A percentile compares a stretch with the other conserved stretches of the same genome.
Conservation (phyloP, 92 coral and sea anemone species). For the Porites divaricata region DNA sequence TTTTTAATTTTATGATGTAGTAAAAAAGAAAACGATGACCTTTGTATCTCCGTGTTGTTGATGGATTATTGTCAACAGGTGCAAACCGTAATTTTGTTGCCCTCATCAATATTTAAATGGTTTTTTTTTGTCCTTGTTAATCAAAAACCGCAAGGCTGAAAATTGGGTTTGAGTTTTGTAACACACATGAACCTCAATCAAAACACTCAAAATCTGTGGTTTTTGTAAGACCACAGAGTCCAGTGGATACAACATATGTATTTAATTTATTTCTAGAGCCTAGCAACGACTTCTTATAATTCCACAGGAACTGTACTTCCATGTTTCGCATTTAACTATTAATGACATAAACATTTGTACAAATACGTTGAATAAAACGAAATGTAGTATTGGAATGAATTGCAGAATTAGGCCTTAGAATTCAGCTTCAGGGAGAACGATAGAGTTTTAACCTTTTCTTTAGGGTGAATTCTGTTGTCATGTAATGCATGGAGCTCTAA, state of each 20-base stretch:
- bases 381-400: neutral
- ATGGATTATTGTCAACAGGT: constrained; percentile 4
- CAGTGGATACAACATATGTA: neutral
- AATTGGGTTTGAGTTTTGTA: neutral
- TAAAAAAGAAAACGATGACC: neutral
- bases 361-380: neutral
- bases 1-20: neutral
- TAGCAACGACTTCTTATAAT: neutral
- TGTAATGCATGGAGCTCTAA: too few species aligned
- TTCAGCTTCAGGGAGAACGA: neutral
- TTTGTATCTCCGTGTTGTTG: neutral
- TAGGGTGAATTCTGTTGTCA: too few species aligned
- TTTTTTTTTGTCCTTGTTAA: neutral
- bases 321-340: neutral
- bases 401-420: neutral
- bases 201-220: neutral
- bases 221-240: neutral
- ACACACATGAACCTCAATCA: too few species aligned
- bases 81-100: neutral
- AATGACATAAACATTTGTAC: neutral
- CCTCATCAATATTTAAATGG: constrained; percentile 2
- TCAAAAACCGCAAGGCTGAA: neutral
- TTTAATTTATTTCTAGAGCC: constrained; percentile 21
- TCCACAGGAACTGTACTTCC: neutral
- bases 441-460: too few species aligned